Base-by-base conservation (phyloP, 2,888 invertebrate species). In the Clusia tigrina region DNA sequence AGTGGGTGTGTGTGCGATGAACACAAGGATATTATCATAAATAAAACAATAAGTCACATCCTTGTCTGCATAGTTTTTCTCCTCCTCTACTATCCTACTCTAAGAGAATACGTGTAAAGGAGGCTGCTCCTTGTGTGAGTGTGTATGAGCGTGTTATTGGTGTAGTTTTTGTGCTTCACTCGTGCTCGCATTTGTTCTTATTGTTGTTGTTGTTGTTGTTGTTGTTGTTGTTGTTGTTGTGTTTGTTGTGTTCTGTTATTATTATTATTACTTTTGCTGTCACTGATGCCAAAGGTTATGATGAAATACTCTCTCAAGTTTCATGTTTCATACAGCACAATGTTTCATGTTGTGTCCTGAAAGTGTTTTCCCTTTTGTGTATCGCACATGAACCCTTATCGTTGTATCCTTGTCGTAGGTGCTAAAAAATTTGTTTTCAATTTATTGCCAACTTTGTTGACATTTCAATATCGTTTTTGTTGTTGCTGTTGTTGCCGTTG, bases 31-130 rank as follows among this genome's bases (percentile, higher is more conserved):
- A 20, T 48, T 5, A 48, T 20, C 48, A 48, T 48, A 22, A 48
- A 48, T 48, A 48, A 48, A 48, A 48, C 48, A 48, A 48, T 48
- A 48, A 48, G 48, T 48, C 48, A 52, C 48, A 37, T 25, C 32
- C 22, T 20, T 48, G 57, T 42, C 42, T 23, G 42, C 48, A 48
- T 57, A 57, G 26, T 57, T 46, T 48, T 48, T 48, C 24, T 57
- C 48, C 38, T n/a, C 60, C 55, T 52, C 17, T 65, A 12, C 17
- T 18, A 58, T 67, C 54, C 63, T 51, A 20, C 38, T 58, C n/a
- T 18, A 48, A 32, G 48, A 61, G 12, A 38, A 38, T 38, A 38
- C n/a, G 12, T 38, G 38, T 38, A n/a, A n/a, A 38, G 12, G 38
- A 38, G 38, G n/a, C n/a, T 38, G 38, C 38, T 38, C 38, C 12